Evolutionary conservation across 2,113 vertebrate genomes (phyloP).

Genomic region (Rhinichthys klamathensis): DNA sequence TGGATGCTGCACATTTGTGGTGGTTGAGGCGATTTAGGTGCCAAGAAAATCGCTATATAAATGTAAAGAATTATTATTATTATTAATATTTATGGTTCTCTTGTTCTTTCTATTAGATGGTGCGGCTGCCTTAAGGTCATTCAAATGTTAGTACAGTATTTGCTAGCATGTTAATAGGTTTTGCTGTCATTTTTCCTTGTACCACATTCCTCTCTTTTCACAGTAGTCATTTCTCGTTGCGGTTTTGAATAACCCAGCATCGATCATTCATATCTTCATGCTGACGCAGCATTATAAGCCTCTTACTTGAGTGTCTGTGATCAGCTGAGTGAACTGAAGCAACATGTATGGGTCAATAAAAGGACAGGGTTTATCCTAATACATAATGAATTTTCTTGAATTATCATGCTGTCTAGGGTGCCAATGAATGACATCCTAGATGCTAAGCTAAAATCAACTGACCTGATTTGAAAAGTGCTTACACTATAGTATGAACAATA

Average conservation of each 20-base stretch:
- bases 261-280: slow-evolving; percentile 23
- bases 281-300: background rate
- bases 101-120: background rate
- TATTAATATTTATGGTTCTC: background rate
- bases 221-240: background rate
- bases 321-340: background rate
- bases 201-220: background rate
- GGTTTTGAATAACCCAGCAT: slow-evolving; percentile 10
- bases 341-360: slow-evolving; percentile 4
- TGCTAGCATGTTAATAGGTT: background rate
- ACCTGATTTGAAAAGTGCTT: background rate
- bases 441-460: background rate
- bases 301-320: background rate
- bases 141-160: slow-evolving; percentile 3
- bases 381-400: background rate
- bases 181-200: background rate
- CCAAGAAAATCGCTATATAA: no score
- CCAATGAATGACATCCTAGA: background rate
- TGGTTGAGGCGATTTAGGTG: no score
- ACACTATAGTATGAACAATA: background rate
- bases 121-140: background rate
- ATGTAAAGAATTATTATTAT: no score
- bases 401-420: background rate
- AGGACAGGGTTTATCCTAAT: background rate
- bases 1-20: no score